These are phyloP conservation scores for Linnaemya tessellans DNA, from an alignment of 2,888 invertebrate species.

Conservation along the genomic window DNA sequence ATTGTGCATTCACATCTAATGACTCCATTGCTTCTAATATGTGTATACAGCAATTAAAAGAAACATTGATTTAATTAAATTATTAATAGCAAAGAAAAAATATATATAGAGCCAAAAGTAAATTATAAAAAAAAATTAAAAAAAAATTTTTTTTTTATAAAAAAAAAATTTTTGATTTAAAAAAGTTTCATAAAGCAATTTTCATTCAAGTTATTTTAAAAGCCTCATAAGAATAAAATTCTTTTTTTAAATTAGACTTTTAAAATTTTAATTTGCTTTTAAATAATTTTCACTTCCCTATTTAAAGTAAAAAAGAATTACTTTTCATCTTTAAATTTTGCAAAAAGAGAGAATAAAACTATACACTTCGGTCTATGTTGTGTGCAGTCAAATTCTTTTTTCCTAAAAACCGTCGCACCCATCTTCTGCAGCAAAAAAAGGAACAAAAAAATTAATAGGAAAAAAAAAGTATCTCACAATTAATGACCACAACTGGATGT, in stretches of 20 bases:
- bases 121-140: no score
- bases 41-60: no score
- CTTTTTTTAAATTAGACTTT: background rate
- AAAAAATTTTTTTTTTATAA: no score
- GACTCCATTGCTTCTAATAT: no score
- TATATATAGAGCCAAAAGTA: no score
- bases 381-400: background rate
- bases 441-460: background rate
- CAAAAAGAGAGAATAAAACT: background rate
- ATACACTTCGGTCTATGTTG: background rate
- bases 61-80: no score
- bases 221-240: no score
- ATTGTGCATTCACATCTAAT: no score
- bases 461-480: background rate
- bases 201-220: no score
- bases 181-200: no score
- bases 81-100: no score
- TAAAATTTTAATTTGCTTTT: background rate
- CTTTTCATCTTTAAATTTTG: background rate
- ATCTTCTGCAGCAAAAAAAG: background rate
- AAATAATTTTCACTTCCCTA: background rate
- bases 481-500: slow-evolving; percentile 3
- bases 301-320: background rate
- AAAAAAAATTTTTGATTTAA: no score
- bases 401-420: background rate